Conservation (phyloP, 2,113 vertebrate genomes). For the Alethe castanea region DNA sequence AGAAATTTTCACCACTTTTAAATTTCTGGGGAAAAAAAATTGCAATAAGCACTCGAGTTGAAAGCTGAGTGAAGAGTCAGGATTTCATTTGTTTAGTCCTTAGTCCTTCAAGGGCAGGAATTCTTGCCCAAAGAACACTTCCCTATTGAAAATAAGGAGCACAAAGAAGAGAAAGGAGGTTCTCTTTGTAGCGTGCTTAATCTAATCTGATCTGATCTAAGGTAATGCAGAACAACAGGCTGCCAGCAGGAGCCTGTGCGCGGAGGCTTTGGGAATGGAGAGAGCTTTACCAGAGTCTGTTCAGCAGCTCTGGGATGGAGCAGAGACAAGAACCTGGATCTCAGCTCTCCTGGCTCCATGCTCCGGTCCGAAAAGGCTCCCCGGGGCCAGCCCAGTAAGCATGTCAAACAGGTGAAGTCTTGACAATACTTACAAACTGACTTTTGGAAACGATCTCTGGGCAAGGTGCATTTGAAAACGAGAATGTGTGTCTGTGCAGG, state of each 20-base stretch:
- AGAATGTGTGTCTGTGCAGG: rapidly evolving
- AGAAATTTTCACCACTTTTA: background rate
- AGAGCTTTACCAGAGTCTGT: background rate
- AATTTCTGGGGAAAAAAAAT: background rate
- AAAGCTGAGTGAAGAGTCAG: background rate
- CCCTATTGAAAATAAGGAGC: background rate
- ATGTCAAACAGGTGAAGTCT: background rate
- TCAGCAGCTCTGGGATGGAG: rapidly evolving
- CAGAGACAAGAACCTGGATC: background rate
- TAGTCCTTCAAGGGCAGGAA: background rate
- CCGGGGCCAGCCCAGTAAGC: background rate
- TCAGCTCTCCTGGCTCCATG: background rate
- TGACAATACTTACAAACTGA: rapidly evolving
- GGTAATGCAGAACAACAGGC: background rate
- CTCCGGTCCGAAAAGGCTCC: background rate
- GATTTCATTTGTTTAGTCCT: background rate
- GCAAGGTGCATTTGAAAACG: background rate
- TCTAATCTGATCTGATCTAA: background rate
- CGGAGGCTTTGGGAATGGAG: background rate
- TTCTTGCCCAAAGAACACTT: background rate
- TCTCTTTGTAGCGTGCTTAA: background rate
- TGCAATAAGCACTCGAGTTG: background rate
- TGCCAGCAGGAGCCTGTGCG: background rate
- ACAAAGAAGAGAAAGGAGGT: background rate
- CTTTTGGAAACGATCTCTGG: background rate